Base-by-base conservation (phyloP, 1,140 invertebrate genomes). In the Neodiprion virginianus region DNA sequence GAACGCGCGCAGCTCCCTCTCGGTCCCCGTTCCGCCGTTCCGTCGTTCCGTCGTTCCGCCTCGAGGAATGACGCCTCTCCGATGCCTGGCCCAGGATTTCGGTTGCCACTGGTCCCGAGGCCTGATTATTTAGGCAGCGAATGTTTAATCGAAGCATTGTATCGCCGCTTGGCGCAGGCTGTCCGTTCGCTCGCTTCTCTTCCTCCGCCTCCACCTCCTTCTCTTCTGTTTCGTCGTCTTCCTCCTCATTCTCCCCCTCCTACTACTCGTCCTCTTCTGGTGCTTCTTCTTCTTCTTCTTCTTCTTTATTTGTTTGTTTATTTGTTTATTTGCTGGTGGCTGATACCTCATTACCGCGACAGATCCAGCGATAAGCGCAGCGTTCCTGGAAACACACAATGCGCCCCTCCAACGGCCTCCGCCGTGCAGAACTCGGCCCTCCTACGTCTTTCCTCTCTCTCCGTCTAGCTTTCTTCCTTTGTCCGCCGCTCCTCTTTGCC, bases 301-400 rank as follows among this genome's bases (percentile, higher is more conserved):
- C 67, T 48, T 73, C 67, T 72, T 75, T 74, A 77, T 76, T 82
- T 81, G 80, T 80, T 81, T 82, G 80, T 86, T 86, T 84, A 83
- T 87, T 87, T 83, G 81, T 88, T 88, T 88, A 88, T 87, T 88
- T 87, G 83, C 80, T 86, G 80, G 78, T 83, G 84, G 83, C 85
- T 88, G 87, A 88, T 88, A 88, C 87, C 87, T 88, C 86, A 88
- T 88, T 88, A 88, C 87, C 86, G 86, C 87, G 87, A 87, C 87
- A 88, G 87, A 87, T 88, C 84, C 85, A 83, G 84, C 85, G 87
- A 88, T 88, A 88, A 87, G 87, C 84, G 81, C 76, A 83, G 77
- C 82, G 82, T 88, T 88, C 87, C 87, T 78, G 82, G 87, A 88
- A 88, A 87, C 82, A 87, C 85, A 87, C 86, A 88, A 88, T 88